Conservation (phyloP, 2,113 vertebrate genomes). For the Cranoglanis bouderius region DNA sequence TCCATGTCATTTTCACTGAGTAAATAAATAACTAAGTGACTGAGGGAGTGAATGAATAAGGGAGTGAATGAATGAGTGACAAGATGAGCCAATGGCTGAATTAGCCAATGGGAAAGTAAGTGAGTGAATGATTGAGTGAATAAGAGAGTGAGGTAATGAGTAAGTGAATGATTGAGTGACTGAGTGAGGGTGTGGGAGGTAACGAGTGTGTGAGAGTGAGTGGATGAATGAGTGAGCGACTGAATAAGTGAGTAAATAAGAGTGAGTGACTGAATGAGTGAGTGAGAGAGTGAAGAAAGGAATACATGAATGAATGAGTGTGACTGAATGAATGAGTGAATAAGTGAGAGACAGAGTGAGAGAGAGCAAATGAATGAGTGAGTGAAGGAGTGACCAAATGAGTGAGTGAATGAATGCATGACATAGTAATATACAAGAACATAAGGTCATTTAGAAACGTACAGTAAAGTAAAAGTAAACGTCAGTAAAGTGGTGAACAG, state of each 20-base stretch:
- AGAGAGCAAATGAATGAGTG: too few relatives aligned
- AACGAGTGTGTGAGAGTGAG: neutral
- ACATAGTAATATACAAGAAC: neutral
- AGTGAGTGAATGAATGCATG: neutral
- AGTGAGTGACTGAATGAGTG: neutral
- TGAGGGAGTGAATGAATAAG: neutral
- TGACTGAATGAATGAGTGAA: neutral
- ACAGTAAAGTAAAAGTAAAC: neutral
- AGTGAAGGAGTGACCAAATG: neutral
- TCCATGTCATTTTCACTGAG: neutral
- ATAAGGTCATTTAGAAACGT: neutral
- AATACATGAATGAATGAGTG: neutral
- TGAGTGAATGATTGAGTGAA: neutral
- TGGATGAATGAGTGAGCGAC: neutral
- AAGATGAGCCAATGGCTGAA: neutral
- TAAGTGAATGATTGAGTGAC: neutral
- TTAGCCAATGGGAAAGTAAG: neutral
- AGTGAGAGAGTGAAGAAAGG: too few relatives aligned
- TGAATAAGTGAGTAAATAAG: neutral
- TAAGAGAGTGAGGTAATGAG: too few relatives aligned
- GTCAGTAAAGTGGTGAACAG: constrained; percentile 30
- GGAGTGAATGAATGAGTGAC: neutral
- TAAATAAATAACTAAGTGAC: neutral
- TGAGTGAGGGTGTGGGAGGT: neutral
- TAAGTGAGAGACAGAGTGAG: too few relatives aligned